Base-by-base conservation (phyloP, 2,113 vertebrate genomes). In the Aplodontia rufa region DNA sequence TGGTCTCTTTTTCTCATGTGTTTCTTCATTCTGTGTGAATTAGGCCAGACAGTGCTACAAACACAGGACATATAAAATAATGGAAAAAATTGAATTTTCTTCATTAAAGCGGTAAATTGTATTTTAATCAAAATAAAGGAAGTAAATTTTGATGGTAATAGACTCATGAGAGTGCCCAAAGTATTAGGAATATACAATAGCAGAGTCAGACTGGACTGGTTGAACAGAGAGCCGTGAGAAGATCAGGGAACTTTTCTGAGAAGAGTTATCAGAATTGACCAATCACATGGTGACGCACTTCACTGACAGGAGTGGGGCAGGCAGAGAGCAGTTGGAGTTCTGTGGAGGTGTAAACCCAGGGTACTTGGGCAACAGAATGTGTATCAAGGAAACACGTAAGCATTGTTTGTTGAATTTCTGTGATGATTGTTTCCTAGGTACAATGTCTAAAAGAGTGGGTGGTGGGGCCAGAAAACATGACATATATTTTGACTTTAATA, bases 261-360 rank as follows among this genome's bases (percentile, higher is more conserved):
- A 58, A 58, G 55, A 20, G 55, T 58, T 8, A 58, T 58, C 8
- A 22, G 22, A 58, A 58, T 26, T 58, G 20, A 62, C 9, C 30
- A 32, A 45, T 5, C 55, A 20, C 40, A 20, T 32, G 37, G 19
- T 1, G 30, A 14, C 10, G 8, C 42, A 17, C 9, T 49, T 19
- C 24, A 72, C 2, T 47, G 19, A 24, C 13, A 74, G 4, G 16
- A 6, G 37, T 40, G 7, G n/a, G 37, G 16, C 32, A 72, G 9
- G 0, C 40, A 32, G 32, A 6, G 0, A 19, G 16, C n/a, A 55
- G 8, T 6, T n/a, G 20, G 42, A 9, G 13, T 19, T 40, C 3
- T n/a, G 14, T 91, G 24, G 3, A 8, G 30, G 22, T 47, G 20
- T 6, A 6, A 42, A 26, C 37, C 2, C 45, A 24, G 45, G 45